Evolutionary conservation across 2,888 invertebrate genomes (phyloP).

Genomic region (Hirudinaria manillensis): DNA sequence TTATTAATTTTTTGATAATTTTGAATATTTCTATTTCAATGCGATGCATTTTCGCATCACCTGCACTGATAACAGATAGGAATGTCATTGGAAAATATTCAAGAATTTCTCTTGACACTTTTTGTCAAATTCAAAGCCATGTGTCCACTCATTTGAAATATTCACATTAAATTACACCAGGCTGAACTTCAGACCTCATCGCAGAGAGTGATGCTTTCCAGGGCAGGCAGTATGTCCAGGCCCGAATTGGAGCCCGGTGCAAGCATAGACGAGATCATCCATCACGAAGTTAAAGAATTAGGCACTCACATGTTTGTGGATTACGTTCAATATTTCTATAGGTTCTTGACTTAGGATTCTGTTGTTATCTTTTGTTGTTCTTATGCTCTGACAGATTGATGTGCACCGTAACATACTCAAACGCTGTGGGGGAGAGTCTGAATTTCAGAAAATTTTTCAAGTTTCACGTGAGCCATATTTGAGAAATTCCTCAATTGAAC

Average conservation of each 20-base stretch:
- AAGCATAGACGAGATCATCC: constrained; percentile 87
- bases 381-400: constrained; percentile 67
- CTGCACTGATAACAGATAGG: background rate
- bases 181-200: constrained; percentile 87
- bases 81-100: too few relatives aligned
- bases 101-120: too few relatives aligned
- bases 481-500: background rate
- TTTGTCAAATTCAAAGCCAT: too few relatives aligned
- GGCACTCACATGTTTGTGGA: constrained; percentile 80
- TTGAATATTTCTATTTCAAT: background rate
- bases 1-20: background rate
- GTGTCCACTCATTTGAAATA: background rate
- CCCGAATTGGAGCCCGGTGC: constrained; percentile 66
- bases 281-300: constrained; percentile 98
- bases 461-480: constrained; percentile 60
- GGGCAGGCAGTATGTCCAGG: constrained; percentile 61
- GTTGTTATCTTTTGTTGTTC: background rate
- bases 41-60: background rate
- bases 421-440: constrained; percentile 65
- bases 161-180: constrained; percentile 52
- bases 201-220: constrained; percentile 75
- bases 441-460: constrained; percentile 95
- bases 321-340: background rate
- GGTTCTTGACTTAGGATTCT: background rate
- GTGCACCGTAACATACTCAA: constrained; percentile 87